A percentile compares a stretch with the other conserved stretches of the same genome.
Conservation (phyloP, 2,888 invertebrate species). For the Acleris laterana region DNA sequence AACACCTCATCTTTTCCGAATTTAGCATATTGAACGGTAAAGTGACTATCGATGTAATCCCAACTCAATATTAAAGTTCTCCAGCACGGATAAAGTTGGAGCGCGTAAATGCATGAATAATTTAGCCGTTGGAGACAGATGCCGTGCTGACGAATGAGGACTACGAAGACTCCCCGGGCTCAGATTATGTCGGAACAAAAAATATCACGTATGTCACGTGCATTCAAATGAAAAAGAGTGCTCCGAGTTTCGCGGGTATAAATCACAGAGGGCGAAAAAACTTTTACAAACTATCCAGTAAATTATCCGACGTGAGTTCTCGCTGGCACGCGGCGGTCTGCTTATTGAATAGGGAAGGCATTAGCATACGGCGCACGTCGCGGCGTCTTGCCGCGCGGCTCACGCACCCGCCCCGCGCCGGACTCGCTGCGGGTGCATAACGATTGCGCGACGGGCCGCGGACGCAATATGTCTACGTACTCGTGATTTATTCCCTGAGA, state of each 20-base stretch:
- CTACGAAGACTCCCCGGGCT: slow-evolving; percentile 66
- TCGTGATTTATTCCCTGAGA: slow-evolving; percentile 28
- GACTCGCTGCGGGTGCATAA: slow-evolving; percentile 25
- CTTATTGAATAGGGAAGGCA: slow-evolving; percentile 82
- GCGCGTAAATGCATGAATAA: slow-evolving; percentile 82
- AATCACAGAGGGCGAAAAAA: slow-evolving; percentile 84
- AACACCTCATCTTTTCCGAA: slow-evolving; percentile 61
- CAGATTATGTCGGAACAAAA: slow-evolving; percentile 80
- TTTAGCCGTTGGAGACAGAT: slow-evolving; percentile 77
- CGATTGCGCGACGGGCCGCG: slow-evolving; percentile 27
- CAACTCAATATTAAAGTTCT: slow-evolving; percentile 73
- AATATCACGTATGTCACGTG: slow-evolving; percentile 84
- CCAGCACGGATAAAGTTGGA: slow-evolving; percentile 68
- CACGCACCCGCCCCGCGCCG: slow-evolving; percentile 36
- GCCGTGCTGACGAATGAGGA: slow-evolving; percentile 76
- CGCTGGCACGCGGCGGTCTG: slow-evolving; percentile 81
- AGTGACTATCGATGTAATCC: slow-evolving; percentile 75
- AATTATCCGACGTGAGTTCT: slow-evolving; percentile 84
- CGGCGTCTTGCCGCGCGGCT: slow-evolving; percentile 53
- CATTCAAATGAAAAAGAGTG: slow-evolving; percentile 84
- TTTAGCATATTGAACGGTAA: slow-evolving; percentile 71
- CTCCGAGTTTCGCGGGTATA: slow-evolving; percentile 83
- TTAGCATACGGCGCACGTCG: slow-evolving; percentile 83
- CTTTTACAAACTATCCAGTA: slow-evolving; percentile 85
- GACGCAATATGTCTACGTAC: slow-evolving; percentile 35